Base-by-base conservation (phyloP, 2,113 vertebrate species). In the Oncorhynchus masou region DNA sequence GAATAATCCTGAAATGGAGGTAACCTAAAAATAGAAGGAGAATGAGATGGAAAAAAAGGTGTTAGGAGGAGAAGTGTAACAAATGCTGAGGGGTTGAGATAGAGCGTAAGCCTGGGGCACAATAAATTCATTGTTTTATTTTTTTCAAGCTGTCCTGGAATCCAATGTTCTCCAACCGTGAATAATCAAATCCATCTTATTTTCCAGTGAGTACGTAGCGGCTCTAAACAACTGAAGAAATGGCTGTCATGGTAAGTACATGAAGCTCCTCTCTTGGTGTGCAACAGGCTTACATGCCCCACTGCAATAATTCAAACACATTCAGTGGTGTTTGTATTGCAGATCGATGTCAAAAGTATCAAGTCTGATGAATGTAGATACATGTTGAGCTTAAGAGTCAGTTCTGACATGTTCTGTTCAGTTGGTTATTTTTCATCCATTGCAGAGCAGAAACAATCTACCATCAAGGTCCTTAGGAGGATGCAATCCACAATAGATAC, bases 171-270 rank as follows among this genome's bases (percentile, higher is more conserved):
- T 51, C 29, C 48, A 59, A 2, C 57, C 67, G 49, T 77, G 68
- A 78, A 60, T 76, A 59, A 70, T 16, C 65, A 54, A 65, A 24
- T 71, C 9, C 24, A 4, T 79, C 67, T 79, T 20, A 2, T 20
- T 62, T 62, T 31, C 39, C 80, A 83, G 77, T 86, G 77, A 73
- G 49, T 31, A 34, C 13, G 48, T 80, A 77, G 82, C 74, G 81
- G 57, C 75, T 51, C 49, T 70, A 71, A 88, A 65, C 65, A 84
- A 76, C 81, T 81, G 83, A 81, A 86, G 80, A 73, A 70, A 94
- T 94, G 93, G 92, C 93, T 79, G 92, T 94, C 65, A 88, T 93
- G 29, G 93, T 94, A 54, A 93, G 93, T 92, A 86, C 27, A 54
- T 49, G 2, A 12, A 25, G 39, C n/a, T 24, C 12, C 49, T 25